Percentiles rank a stretch among this genome's conserved stretches.
phyloP scores from a whole-genome alignment of 2,113 vertebrate genomes.

The Gopherus evgoodei region DNA sequence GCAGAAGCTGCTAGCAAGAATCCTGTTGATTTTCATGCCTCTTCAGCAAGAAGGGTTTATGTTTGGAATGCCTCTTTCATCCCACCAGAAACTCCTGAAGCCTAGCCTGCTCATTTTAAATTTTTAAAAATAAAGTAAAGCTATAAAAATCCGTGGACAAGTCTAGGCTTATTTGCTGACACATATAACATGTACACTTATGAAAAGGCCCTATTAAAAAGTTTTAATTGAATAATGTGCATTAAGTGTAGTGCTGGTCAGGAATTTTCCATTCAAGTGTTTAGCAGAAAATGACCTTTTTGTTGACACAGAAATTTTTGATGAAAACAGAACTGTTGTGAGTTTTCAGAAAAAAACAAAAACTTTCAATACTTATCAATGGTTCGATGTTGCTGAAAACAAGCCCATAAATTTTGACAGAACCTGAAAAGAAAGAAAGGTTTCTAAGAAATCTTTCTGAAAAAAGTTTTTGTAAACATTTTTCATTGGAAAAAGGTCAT shows the following conservation, averaged over 20 bases:
- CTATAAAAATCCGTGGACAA: neutral
- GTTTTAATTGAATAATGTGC: neutral
- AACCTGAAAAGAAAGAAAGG: neutral
- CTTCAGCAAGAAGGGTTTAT: neutral
- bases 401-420: neutral
- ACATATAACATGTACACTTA: neutral
- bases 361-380: no score
- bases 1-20: neutral
- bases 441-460: neutral
- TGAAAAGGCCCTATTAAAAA: neutral
- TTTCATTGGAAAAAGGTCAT: neutral
- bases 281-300: neutral
- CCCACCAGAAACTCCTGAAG: neutral
- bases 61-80: neutral
- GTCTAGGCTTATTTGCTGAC: neutral
- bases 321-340: no score
- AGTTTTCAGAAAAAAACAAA: no score
- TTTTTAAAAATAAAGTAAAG: neutral
- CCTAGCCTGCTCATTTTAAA: neutral
- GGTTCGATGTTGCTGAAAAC: neutral
- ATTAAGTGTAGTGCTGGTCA: neutral
- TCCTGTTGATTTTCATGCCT: neutral
- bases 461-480: neutral
- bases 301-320: neutral
- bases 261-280: neutral